Base-by-base conservation (phyloP, 2,797 vertebrate species). In the Selene dorsalis region DNA sequence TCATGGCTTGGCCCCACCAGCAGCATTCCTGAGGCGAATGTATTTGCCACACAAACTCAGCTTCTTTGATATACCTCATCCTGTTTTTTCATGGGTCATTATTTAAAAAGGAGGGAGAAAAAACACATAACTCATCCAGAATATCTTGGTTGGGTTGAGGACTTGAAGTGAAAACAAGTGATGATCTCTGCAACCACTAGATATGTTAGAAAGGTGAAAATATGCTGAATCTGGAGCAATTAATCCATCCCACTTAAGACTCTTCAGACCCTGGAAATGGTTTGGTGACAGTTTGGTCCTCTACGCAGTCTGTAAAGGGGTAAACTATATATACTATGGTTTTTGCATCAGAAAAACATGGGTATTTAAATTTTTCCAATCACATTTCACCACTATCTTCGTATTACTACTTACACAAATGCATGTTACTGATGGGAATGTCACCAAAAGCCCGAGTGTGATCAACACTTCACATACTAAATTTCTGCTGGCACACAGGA, bases 21-120 rank as follows among this genome's bases (percentile, higher is more conserved):
- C 79, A 64, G 75, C 77, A 83, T 76, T 83, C 83, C 85, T 84
- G 77, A 89, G 77, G 77, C 74, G 65, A 89, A 89, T 82, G 80
- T 77, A 87, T 90, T 89, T 84, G 77, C 77, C 77, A 84, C 87
- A 90, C 78, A 80, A 83, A 85, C 75, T 72, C 38, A 55, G 84
- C 79, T 88, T 61, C 88, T 92, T 88, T 88, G 88, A 91, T 90
- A 89, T 63, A 76, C 75, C 82, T 89, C 85, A 88, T 91, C 80
- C 70, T 18, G 30, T 86, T 85, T 85, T 62, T 89, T 91, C 85
- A 93, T 60, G 86, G 88, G 82, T 90, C 85, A 91, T 93, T 91
- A 92, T 81, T 73, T 73, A 86, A 84, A 84, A 80, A 67, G 16
- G 12, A 30, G 9, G 6, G 16, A 26, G 5, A 30, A 35, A 17